Conservation (phyloP, 2,113 vertebrate species). For the Colius striatus region DNA sequence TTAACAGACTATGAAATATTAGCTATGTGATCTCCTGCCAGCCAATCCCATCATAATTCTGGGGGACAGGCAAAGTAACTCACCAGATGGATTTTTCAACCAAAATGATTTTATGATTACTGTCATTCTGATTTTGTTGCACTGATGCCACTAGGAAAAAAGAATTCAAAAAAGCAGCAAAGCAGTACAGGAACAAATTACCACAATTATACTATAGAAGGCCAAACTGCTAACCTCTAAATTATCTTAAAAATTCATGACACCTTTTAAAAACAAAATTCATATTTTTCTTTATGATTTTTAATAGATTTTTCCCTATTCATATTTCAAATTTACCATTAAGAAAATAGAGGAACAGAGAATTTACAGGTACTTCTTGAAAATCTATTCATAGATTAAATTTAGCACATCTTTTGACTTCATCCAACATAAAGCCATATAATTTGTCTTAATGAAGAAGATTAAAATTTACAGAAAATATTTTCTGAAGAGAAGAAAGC, state of each 20-base stretch:
- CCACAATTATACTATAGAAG: neutral
- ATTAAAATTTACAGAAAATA: neutral
- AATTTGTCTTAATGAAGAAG: neutral
- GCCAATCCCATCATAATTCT: neutral
- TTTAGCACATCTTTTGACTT: neutral
- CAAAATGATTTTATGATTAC: neutral
- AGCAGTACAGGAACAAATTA: neutral
- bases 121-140: slow-evolving; percentile 11
- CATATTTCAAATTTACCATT: neutral
- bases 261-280: too few relatives aligned
- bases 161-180: neutral
- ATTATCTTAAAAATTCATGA: neutral
- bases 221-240: neutral
- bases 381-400: neutral
- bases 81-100: neutral
- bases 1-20: neutral
- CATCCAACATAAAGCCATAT: neutral
- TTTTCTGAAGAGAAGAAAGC: neutral
- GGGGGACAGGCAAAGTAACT: neutral
- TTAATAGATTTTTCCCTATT: neutral
- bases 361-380: neutral
- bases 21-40: slow-evolving; percentile 29
- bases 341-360: neutral
- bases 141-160: neutral
- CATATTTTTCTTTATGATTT: neutral